Base-by-base conservation (phyloP, 2,888 invertebrate genomes). In the Drosophila neotestacea region DNA sequence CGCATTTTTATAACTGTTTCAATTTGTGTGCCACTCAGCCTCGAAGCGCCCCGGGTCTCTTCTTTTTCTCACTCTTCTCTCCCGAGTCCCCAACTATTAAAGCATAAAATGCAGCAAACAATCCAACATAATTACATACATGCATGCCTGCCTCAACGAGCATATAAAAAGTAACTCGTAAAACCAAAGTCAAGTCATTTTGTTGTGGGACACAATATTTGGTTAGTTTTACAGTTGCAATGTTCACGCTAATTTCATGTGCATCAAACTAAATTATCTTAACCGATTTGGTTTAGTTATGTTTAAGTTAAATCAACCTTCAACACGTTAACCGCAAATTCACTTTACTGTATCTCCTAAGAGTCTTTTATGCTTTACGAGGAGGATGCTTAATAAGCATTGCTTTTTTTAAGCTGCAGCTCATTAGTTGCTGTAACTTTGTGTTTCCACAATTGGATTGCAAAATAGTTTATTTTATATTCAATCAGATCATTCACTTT, bases 1-100 rank as follows among this genome's bases (percentile, higher is more conserved):
- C 52, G 76, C 61, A 72, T 67, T 76, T 79, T 76, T 81, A 63
- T 63, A 68, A 59, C 76, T 66, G 73, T 81, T 79, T 67, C 63
- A 70, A 62, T 73, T 74, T 75, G 63, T 62, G 52, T 44, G 55
- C 55, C 70, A 56, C 50, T 63, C 48, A 46, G 58, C 46, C 42
- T 42, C 42, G 41, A 55, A 32, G 22, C n/a, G n/a, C 41, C 47
- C 36, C 22, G 22, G 11, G 39, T 50, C 38, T 22, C 3, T 30
- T n/a, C 52, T 16, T 27, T 36, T 0, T 13, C 41, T 11, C 22
- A 3, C 41, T 5, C 32, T 22, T 4, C 7, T 0, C 42, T 32
- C n/a, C 7, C 6, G 32, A 32, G 32, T 42, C 11, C 39, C 22
- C 28, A 79, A 74, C 81, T 81, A 81, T 79, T 83, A 83, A 85